Conservation (phyloP, 1,140 invertebrate genomes). For the Psilanteris sp. region DNA sequence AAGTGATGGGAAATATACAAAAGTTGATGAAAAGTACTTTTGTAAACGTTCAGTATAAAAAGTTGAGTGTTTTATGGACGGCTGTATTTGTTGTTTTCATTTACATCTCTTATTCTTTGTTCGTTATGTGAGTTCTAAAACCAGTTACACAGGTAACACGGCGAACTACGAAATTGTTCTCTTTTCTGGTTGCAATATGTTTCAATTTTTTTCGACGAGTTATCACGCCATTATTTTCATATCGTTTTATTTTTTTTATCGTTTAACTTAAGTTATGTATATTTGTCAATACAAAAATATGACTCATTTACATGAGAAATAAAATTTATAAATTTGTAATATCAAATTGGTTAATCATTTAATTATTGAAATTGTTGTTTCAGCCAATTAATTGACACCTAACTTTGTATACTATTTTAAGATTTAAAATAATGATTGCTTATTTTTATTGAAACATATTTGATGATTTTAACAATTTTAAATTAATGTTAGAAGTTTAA, state of each 20-base stretch:
- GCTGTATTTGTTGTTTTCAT: conserved; percentile 57
- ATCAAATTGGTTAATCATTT: too few species aligned
- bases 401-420: too few species aligned
- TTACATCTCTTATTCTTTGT: conserved; percentile 49
- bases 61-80: conserved; percentile 55
- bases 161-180: conserved; percentile 44
- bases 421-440: too few species aligned
- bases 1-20: conserved; percentile 20
- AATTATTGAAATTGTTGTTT: too few species aligned
- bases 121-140: conserved; percentile 51
- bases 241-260: conserved; percentile 26
- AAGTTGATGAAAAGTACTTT: conserved; percentile 56
- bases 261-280: neutral
- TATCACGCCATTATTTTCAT: conserved; percentile 26
- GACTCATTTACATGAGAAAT: too few species aligned
- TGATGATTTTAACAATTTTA: too few species aligned
- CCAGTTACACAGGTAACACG: conserved; percentile 54
- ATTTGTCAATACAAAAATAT: too few species aligned
- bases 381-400: too few species aligned
- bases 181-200: conserved; percentile 19
- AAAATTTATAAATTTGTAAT: too few species aligned
- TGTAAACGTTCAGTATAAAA: conserved; percentile 59
- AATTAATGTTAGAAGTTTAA: too few species aligned
- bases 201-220: conserved; percentile 21
- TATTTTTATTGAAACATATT: too few species aligned